Evolutionary conservation across 2,888 invertebrate species (phyloP).

Genomic region (Macrophya annulata): DNA sequence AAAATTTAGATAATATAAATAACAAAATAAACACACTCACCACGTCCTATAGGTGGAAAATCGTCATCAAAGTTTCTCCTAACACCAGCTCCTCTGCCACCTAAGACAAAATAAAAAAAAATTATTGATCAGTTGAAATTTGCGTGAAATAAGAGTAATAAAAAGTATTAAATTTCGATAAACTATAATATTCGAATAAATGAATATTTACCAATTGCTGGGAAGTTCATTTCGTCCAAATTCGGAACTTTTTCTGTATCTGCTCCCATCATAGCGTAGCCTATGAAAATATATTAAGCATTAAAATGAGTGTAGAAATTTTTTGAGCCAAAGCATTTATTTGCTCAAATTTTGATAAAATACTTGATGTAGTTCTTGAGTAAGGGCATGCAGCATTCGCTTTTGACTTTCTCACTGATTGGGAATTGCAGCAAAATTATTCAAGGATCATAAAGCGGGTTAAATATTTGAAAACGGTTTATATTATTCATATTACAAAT

Average conservation of each 20-base stretch:
- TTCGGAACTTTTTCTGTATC: conserved; percentile 55
- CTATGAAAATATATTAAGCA: neutral
- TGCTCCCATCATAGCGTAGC: conserved; percentile 32
- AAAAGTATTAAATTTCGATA: neutral
- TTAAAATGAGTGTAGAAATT: neutral
- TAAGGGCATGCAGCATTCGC: conserved; percentile 34
- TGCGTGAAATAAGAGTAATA: neutral
- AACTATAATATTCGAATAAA: neutral
- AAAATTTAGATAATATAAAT: neutral
- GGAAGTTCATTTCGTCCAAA: conserved; percentile 63
- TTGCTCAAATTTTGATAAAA: neutral
- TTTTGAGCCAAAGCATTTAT: neutral
- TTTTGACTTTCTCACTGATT: conserved; percentile 38
- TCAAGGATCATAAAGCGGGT: conserved; percentile 49
- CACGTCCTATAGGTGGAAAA: conserved; percentile 35
- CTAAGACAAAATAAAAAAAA: conserved; percentile 9
- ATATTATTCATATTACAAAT: neutral
- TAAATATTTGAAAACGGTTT: neutral
- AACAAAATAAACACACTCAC: conserved; percentile 22
- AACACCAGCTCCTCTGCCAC: conserved; percentile 20
- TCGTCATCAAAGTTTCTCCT: neutral
- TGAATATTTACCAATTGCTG: conserved; percentile 63
- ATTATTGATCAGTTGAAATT: neutral
- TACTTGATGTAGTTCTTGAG: conserved; percentile 30
- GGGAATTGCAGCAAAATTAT: conserved; percentile 7